Conservation (phyloP, 2,797 vertebrate species). For the Acipenser transmontanus region DNA sequence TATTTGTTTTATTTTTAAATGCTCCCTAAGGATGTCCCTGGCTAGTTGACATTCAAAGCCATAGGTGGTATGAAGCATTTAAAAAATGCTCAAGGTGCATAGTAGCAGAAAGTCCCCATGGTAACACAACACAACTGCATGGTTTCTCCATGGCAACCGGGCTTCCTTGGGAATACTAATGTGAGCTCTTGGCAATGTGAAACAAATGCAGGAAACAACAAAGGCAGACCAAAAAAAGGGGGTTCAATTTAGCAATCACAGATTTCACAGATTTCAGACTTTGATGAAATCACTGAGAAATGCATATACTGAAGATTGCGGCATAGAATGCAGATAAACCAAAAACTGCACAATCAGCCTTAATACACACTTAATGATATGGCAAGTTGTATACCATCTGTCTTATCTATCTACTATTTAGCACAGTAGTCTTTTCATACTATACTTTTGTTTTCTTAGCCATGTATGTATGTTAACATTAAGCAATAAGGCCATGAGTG, state of each 20-base stretch:
- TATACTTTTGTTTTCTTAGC: no score
- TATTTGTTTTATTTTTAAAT: constrained; percentile 15
- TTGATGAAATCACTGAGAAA: background rate
- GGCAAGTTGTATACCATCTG: no score
- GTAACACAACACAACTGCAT: constrained; percentile 66
- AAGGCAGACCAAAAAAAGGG: background rate
- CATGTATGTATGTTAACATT: no score
- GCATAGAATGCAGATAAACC: no score
- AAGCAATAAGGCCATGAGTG: no score
- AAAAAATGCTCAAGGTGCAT: constrained; percentile 38
- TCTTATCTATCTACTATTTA: no score
- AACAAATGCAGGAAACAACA: background rate
- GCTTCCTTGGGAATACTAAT: constrained; percentile 69
- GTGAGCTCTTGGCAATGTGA: constrained; percentile 61
- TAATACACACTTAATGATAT: no score
- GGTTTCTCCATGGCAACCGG: constrained; percentile 66
- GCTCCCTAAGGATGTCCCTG: constrained; percentile 8
- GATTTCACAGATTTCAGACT: background rate
- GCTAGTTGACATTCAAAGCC: constrained; percentile 21
- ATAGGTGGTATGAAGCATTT: constrained; percentile 15
- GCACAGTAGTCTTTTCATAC: no score
- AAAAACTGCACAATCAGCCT: no score
- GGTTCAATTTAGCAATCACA: background rate
- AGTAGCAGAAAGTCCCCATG: constrained; percentile 58
- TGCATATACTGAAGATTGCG: background rate